phyloP scores from a whole-genome alignment of 2,888 invertebrate genomes.

The Tethea ocularis region DNA sequence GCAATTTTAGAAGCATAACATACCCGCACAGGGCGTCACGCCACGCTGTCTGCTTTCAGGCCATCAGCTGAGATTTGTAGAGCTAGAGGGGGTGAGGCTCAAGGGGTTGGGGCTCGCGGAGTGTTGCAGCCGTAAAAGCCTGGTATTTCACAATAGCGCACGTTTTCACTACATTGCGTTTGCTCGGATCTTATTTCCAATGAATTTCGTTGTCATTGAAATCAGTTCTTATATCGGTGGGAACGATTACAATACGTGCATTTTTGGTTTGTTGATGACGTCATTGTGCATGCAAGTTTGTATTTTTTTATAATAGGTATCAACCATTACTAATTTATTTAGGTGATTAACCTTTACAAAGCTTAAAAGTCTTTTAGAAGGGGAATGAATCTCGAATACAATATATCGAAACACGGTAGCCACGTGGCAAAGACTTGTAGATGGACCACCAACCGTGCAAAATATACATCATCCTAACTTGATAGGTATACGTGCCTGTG shows the following conservation, averaged over 20 bases:
- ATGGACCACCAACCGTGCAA: no score
- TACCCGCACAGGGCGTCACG: conserved; percentile 28
- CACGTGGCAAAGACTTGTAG: no score
- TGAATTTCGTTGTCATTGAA: conserved; percentile 59
- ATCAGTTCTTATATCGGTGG: conserved; percentile 41
- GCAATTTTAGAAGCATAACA: conserved; percentile 27
- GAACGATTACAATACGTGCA: not conserved
- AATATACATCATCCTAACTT: no score
- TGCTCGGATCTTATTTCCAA: conserved; percentile 61
- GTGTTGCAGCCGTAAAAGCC: conserved; percentile 55
- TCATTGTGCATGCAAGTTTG: no score
- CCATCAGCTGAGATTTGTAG: conserved; percentile 17
- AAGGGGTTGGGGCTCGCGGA: conserved; percentile 14
- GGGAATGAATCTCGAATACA: no score
- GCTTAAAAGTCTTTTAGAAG: no score
- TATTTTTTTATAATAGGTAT: no score
- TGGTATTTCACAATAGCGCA: conserved; percentile 60
- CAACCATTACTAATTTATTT: no score
- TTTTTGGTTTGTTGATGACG: not conserved
- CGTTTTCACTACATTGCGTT: conserved; percentile 71
- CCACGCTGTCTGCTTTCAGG: conserved; percentile 41
- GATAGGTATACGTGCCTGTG: no score
- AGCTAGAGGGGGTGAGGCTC: conserved; percentile 24
- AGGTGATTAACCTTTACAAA: no score
- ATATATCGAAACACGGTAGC: no score